Conservation (phyloP, 2,797 vertebrate genomes). For the Clarias fuscus region DNA sequence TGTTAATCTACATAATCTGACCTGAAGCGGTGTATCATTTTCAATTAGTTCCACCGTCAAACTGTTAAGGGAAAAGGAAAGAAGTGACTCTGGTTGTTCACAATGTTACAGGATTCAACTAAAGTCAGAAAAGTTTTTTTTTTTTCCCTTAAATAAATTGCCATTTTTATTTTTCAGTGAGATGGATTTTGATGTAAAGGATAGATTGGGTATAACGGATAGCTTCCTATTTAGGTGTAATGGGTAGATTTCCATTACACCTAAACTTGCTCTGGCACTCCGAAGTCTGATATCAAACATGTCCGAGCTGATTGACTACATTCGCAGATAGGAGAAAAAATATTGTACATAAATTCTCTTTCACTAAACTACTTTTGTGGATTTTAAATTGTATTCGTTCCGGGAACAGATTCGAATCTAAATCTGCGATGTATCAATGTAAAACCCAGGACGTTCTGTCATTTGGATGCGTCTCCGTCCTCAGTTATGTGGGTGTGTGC, state of each 20-base stretch:
- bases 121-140: neutral
- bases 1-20: neutral
- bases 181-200: neutral
- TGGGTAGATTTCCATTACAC: neutral
- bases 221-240: neutral
- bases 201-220: neutral
- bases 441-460: neutral
- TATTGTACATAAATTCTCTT: neutral
- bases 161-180: neutral
- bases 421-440: neutral
- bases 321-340: neutral
- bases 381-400: neutral
- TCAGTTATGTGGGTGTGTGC: neutral
- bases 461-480: neutral
- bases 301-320: neutral
- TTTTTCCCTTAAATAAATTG: neutral
- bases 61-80: neutral
- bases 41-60: neutral
- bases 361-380: neutral
- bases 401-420: neutral
- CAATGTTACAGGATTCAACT: neutral
- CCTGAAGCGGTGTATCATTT: neutral
- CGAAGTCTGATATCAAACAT: neutral
- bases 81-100: neutral
- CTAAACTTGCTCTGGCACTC: neutral